These are phyloP conservation scores for Pherbina coryleti DNA, from an alignment of 2,888 invertebrate species.

Conservation along the genomic window DNA sequence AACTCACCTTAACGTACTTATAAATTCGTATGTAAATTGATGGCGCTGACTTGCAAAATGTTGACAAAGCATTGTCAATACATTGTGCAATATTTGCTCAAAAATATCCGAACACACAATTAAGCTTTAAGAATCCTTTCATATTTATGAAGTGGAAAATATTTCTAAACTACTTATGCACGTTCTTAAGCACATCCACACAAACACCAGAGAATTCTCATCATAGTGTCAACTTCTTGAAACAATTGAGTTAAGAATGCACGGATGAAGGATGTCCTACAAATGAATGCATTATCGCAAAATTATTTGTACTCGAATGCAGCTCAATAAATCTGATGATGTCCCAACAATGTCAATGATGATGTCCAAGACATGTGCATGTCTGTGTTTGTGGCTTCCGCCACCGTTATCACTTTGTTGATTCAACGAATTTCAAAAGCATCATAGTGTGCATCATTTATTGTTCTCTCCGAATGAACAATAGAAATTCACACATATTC, in stretches of 20 bases:
- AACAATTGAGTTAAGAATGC: conserved; percentile 24
- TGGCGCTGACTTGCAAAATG: too few relatives aligned
- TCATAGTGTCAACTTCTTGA: background rate
- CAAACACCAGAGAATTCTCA: conserved; percentile 5
- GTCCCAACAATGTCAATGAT: background rate
- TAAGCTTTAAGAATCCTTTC: background rate
- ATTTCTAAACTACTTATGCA: background rate
- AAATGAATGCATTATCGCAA: conserved; percentile 47
- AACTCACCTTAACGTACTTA: too few relatives aligned
- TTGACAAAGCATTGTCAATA: too few relatives aligned
- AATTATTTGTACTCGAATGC: conserved; percentile 64
- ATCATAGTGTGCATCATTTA: background rate
- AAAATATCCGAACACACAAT: too few relatives aligned
- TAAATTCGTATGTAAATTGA: too few relatives aligned
- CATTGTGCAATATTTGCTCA: too few relatives aligned
- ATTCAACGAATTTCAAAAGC: background rate
- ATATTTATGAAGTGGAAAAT: background rate
- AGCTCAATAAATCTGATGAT: conserved; percentile 52
- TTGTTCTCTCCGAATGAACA: background rate
- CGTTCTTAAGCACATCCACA: background rate
- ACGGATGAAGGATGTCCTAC: conserved; percentile 16
- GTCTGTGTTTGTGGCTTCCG: conserved; percentile 1
- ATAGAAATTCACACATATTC: background rate
- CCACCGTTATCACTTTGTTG: background rate
- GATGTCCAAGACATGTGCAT: background rate